These are phyloP conservation scores for Rotaria magnacalcarata DNA, from an alignment of 2,888 invertebrate species.

Conservation along the genomic window DNA sequence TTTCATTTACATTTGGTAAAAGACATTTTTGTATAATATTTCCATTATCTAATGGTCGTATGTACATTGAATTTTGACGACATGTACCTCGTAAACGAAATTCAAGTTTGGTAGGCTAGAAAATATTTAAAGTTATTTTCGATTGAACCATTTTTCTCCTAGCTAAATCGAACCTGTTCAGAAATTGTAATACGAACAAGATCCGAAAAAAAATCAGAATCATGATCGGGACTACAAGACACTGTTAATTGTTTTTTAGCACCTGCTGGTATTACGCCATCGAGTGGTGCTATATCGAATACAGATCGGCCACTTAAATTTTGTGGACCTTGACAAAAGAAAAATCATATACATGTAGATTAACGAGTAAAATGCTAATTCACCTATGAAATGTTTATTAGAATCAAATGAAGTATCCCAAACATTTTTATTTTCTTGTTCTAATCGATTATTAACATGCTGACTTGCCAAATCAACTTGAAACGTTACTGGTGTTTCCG, in stretches of 20 bases:
- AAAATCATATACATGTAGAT: not conserved
- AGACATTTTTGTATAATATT: slow-evolving; percentile 27
- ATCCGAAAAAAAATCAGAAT: slow-evolving; percentile 56
- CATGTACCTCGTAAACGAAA: slow-evolving; percentile 23
- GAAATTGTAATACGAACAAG: slow-evolving; percentile 56
- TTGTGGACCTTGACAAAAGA: slow-evolving; percentile 52
- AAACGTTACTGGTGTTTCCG: slow-evolving; percentile 39
- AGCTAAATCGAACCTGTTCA: slow-evolving; percentile 51
- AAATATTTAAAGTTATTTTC: no score
- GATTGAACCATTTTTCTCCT: no score
- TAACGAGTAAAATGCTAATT: not conserved
- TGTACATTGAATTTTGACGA: slow-evolving; percentile 11
- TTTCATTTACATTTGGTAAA: not conserved
- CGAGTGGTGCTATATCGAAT: slow-evolving; percentile 57
- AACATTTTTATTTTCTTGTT: slow-evolving; percentile 39
- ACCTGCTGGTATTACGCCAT: slow-evolving; percentile 54
- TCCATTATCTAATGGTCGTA: not conserved
- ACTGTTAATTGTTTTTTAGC: slow-evolving; percentile 53
- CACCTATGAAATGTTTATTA: slow-evolving; percentile 40
- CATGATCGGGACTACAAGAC: slow-evolving; percentile 58
- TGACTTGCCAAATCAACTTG: slow-evolving; percentile 34
- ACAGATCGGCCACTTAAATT: slow-evolving; percentile 57
- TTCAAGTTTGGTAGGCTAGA: slow-evolving; percentile 20
- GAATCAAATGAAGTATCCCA: not conserved
- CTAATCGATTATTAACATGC: slow-evolving; percentile 2